These are phyloP conservation scores for Phalacrocorax brasilianus DNA, from an alignment of 2,113 vertebrate genomes.

Conservation along the genomic window DNA sequence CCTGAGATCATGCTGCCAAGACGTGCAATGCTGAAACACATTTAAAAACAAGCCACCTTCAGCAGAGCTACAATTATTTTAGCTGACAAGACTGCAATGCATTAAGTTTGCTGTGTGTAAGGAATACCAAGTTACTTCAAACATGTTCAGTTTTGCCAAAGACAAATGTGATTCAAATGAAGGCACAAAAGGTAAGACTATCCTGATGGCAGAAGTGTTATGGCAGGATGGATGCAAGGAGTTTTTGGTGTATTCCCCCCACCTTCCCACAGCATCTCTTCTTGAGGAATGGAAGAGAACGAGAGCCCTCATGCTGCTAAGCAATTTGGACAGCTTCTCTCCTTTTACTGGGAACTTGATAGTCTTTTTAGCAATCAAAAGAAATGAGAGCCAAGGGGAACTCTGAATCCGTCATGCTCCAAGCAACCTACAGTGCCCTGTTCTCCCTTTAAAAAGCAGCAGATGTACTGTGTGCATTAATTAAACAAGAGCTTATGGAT, in stretches of 20 bases:
- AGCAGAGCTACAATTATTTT: not conserved
- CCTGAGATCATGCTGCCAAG: not conserved
- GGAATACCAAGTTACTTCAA: not conserved
- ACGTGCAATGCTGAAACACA: not conserved
- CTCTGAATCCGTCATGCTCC: not conserved
- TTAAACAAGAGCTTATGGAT: slow-evolving; percentile 64
- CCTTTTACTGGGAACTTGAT: not conserved
- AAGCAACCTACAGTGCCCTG: slow-evolving; percentile 20
- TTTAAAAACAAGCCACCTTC: not conserved
- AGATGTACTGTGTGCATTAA: slow-evolving; percentile 62
- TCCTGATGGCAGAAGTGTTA: not conserved
- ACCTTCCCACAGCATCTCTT: not conserved
- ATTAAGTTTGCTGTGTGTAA: not conserved
- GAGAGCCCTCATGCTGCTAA: not conserved
- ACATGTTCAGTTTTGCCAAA: not conserved
- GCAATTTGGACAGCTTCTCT: not conserved
- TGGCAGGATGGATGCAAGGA: not conserved
- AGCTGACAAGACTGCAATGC: not conserved
- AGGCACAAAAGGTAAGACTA: not conserved
- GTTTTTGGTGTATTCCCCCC: not conserved
- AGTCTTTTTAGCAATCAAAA: slow-evolving; percentile 26
- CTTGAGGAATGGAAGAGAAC: rapidly evolving
- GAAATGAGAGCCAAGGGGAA: slow-evolving; percentile 46
- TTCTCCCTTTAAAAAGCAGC: slow-evolving; percentile 57
- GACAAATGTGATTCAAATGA: rapidly evolving